Evolutionary conservation across 2,888 invertebrate species (phyloP).

Genomic region (Drosophila melanosoma): DNA sequence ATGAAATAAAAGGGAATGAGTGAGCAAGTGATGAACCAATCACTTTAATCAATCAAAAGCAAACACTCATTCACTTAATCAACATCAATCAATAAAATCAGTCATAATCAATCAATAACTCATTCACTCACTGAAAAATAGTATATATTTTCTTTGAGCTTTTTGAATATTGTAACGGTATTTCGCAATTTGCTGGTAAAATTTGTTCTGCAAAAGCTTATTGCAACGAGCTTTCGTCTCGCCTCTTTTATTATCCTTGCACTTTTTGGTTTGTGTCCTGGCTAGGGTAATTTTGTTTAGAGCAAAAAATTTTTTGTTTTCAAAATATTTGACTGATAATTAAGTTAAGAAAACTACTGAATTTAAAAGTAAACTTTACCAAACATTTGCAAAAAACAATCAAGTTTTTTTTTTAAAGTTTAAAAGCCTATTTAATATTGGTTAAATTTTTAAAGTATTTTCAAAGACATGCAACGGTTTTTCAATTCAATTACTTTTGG

Average conservation of each 20-base stretch:
- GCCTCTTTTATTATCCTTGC: background rate
- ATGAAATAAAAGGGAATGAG: background rate
- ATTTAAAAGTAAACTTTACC: background rate
- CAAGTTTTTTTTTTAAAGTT: background rate
- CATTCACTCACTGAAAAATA: background rate
- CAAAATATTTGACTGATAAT: background rate
- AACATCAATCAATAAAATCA: background rate
- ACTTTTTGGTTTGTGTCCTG: slow-evolving; percentile 21
- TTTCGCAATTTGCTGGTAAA: background rate
- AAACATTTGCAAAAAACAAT: background rate
- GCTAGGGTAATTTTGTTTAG: slow-evolving; percentile 1
- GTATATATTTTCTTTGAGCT: background rate
- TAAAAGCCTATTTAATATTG: background rate
- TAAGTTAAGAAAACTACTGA: background rate
- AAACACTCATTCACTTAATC: background rate
- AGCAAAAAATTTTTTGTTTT: background rate
- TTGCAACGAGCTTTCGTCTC: slow-evolving; percentile 33
- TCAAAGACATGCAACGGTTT: background rate
- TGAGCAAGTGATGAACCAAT: background rate
- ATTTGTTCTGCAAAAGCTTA: background rate
- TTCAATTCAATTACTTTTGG: background rate
- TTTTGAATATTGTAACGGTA: background rate
- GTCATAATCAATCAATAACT: background rate
- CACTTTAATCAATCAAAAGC: background rate
- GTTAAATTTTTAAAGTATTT: background rate